These are phyloP conservation scores for Coenonympha arcania DNA, from an alignment of 2,888 invertebrate genomes.

Conservation along the genomic window DNA sequence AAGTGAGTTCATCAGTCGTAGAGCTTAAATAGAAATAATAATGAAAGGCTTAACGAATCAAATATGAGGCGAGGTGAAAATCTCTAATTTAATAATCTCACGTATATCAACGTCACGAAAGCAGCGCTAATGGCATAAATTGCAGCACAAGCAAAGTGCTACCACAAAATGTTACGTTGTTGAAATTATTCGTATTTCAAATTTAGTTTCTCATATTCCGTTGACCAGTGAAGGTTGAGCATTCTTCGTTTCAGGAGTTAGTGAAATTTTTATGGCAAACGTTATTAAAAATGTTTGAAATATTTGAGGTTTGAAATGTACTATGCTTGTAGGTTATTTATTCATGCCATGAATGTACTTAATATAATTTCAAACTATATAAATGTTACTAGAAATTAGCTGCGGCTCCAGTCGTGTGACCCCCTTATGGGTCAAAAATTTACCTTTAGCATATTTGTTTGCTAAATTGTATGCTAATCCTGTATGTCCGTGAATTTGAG, in stretches of 20 bases:
- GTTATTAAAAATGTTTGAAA: background rate
- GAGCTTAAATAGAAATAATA: too few relatives aligned
- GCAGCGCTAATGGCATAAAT: background rate
- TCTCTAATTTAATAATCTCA: background rate
- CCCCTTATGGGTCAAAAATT: too few relatives aligned
- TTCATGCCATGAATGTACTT: background rate
- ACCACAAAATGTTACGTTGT: slow-evolving; percentile 61
- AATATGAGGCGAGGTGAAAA: background rate
- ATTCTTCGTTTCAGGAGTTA: slow-evolving; percentile 42
- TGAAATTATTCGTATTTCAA: slow-evolving; percentile 48
- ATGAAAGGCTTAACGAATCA: too few relatives aligned
- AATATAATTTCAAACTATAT: background rate
- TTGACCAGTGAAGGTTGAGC: slow-evolving; percentile 39
- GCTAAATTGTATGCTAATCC: too few relatives aligned
- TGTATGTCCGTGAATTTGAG: too few relatives aligned
- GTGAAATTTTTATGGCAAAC: slow-evolving; percentile 29
- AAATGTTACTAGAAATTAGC: too few relatives aligned
- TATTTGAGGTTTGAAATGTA: background rate
- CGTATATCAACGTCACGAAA: background rate
- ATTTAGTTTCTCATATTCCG: slow-evolving; percentile 57
- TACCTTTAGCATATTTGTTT: too few relatives aligned
- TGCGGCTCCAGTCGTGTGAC: too few relatives aligned
- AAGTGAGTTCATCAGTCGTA: too few relatives aligned
- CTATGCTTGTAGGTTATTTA: background rate
- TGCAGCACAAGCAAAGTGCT: slow-evolving; percentile 56